phyloP scores from a whole-genome alignment of 1,140 invertebrate genomes.

The Nymphalis io region DNA sequence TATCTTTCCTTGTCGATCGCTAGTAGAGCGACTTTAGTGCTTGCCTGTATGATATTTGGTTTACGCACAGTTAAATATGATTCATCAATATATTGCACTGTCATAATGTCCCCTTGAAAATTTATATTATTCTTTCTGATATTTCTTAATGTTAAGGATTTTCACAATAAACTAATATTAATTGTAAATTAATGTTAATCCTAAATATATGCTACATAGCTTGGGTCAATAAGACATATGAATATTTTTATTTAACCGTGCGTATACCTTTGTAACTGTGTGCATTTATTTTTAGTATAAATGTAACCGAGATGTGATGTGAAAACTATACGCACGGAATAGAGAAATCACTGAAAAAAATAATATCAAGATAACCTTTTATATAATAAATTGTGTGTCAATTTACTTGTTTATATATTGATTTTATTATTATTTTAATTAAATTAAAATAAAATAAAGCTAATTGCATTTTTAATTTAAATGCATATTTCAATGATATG shows the following conservation, averaged over 20 bases:
- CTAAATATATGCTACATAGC: too few relatives aligned
- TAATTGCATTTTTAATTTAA: conserved; percentile 30
- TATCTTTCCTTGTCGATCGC: conserved; percentile 20
- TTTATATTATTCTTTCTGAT: too few relatives aligned
- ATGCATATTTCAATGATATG: conserved; percentile 55
- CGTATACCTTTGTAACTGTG: conserved; percentile 12
- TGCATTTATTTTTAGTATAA: conserved; percentile 26
- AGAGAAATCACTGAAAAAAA: conserved; percentile 4
- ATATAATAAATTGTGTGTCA: neutral
- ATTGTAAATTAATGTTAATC: too few relatives aligned
- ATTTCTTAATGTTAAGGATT: too few relatives aligned
- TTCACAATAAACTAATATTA: too few relatives aligned
- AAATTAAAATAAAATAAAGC: conserved; percentile 17
- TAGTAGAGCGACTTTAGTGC: conserved; percentile 18
- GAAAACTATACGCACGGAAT: conserved; percentile 20
- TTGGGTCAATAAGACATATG: neutral
- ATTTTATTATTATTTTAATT: conserved; percentile 16
- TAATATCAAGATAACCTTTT: neutral
- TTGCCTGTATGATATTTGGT: conserved; percentile 14
- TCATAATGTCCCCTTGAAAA: too few relatives aligned
- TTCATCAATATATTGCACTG: too few relatives aligned
- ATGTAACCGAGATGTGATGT: conserved; percentile 13
- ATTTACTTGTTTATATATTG: conserved; percentile 13
- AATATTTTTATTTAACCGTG: neutral
- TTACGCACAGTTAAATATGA: neutral